phyloP scores from a whole-genome alignment of 2,113 vertebrate species.

The Lasiurus borealis region DNA sequence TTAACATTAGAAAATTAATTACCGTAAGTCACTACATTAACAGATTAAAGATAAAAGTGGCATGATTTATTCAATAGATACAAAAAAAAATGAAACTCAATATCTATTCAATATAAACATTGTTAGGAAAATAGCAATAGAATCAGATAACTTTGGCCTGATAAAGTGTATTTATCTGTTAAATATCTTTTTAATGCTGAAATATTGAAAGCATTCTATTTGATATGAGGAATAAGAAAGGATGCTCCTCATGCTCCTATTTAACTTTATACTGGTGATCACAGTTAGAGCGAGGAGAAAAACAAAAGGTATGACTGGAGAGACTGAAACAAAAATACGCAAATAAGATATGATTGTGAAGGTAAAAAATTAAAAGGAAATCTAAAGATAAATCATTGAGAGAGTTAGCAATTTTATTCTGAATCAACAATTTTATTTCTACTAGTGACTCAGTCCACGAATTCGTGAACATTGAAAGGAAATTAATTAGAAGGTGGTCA shows the following conservation, averaged over 20 bases:
- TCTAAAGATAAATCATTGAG: slow-evolving; percentile 19
- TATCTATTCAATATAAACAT: slow-evolving; percentile 54
- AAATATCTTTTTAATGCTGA: slow-evolving; percentile 39
- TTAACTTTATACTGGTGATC: neutral
- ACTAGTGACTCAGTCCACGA: too few relatives aligned
- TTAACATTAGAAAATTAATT: slow-evolving; percentile 65
- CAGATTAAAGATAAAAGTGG: slow-evolving; percentile 49
- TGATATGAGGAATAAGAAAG: slow-evolving; percentile 36
- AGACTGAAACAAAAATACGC: neutral
- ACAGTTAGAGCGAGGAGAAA: neutral
- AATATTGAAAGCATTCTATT: slow-evolving; percentile 13
- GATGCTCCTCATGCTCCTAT: neutral
- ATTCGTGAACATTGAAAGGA: too few relatives aligned
- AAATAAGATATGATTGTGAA: slow-evolving; percentile 17
- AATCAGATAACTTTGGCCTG: slow-evolving; percentile 17
- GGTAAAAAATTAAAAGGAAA: slow-evolving; percentile 23
- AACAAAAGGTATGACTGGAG: slow-evolving; percentile 10
- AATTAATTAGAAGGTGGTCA: too few relatives aligned
- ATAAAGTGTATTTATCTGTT: slow-evolving; percentile 29
- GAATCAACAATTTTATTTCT: slow-evolving; percentile 45
- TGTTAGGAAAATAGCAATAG: slow-evolving; percentile 56
- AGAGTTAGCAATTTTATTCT: neutral
- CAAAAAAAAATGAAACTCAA: slow-evolving; percentile 54
- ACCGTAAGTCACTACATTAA: slow-evolving; percentile 35
- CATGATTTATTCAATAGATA: slow-evolving; percentile 4